A percentile compares a stretch with the other conserved stretches of the same genome.
These are phyloP conservation scores for Tenualosa ilisha DNA, from an alignment of 2,797 vertebrate genomes.

Conservation along the genomic window DNA sequence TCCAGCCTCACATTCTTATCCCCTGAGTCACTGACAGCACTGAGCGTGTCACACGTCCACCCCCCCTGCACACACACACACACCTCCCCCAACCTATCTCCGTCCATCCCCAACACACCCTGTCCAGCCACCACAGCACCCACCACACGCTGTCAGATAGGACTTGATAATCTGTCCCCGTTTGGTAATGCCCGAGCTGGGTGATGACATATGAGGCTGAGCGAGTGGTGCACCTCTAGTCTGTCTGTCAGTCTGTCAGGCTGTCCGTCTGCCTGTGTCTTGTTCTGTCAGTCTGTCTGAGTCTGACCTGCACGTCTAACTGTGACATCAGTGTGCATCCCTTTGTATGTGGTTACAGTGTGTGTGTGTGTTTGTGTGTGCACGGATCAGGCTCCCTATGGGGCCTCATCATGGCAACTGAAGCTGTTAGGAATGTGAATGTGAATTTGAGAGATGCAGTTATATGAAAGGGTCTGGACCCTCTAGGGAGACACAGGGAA, in stretches of 20 bases:
- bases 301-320: not conserved
- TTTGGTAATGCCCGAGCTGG: constrained; percentile 27
- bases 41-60: constrained; percentile 54
- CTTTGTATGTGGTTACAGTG: constrained; percentile 9
- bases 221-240: not conserved
- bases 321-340: not conserved
- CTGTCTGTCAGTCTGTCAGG: not conserved
- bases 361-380: not conserved
- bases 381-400: not conserved
- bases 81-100: constrained; percentile 20
- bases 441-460: constrained; percentile 14
- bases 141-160: constrained; percentile 39
- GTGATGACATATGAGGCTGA: constrained; percentile 17
- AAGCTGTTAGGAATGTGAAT: constrained; percentile 10
- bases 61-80: not conserved
- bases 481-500: constrained; percentile 26
- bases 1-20: constrained; percentile 73
- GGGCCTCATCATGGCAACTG: constrained; percentile 17
- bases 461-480: not conserved
- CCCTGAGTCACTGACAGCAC: constrained; percentile 75
- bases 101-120: constrained; percentile 55
- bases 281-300: not conserved
- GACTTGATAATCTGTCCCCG: constrained; percentile 36
- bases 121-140: constrained; percentile 32
- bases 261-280: not conserved